A percentile compares a stretch with the other conserved stretches of the same genome.
Conservation (phyloP, 2,888 invertebrate genomes). For the Eupithecia dodoneata region DNA sequence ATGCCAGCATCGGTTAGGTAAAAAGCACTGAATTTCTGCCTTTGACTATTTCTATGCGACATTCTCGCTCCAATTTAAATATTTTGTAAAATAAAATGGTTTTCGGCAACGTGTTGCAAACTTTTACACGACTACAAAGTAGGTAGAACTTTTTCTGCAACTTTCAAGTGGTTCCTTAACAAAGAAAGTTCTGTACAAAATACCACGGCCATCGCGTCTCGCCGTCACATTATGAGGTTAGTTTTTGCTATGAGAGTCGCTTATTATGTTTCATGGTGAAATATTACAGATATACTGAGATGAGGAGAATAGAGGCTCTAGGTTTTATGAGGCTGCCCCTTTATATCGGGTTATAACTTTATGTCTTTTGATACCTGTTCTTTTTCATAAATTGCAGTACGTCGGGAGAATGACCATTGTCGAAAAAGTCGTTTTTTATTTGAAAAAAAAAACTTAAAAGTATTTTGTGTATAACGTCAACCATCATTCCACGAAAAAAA, state of each 20-base stretch:
- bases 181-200: background rate
- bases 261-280: background rate
- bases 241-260: slow-evolving; percentile 17
- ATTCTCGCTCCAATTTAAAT: background rate
- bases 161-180: background rate
- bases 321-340: background rate
- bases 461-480: background rate
- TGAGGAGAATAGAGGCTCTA: background rate
- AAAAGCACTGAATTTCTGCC: background rate
- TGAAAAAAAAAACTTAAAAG: too few relatives aligned
- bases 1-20: background rate
- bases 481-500: slow-evolving; percentile 7
- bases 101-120: background rate
- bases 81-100: background rate
- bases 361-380: background rate
- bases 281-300: background rate
- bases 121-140: background rate
- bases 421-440: background rate
- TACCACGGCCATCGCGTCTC: background rate
- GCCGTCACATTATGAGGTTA: slow-evolving; percentile 19
- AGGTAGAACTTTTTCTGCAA: background rate
- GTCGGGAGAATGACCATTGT: background rate
- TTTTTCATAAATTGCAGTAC: background rate
- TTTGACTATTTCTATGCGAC: background rate
- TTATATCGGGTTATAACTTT: background rate